A percentile compares a stretch with the other conserved stretches of the same genome.
Conservation (phyloP, 2,888 invertebrate genomes). For the Poecilus cupreus region DNA sequence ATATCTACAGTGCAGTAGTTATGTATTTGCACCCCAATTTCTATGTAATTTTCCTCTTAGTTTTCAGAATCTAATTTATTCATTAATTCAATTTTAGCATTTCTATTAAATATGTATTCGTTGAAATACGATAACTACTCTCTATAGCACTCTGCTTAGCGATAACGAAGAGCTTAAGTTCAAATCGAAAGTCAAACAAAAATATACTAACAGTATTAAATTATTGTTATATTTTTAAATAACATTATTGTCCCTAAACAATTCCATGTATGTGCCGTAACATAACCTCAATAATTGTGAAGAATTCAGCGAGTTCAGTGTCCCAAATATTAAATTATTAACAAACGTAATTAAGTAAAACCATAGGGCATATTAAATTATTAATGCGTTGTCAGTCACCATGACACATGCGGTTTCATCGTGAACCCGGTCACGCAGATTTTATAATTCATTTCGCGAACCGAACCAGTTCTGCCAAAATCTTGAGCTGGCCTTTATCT, state of each 20-base stretch:
- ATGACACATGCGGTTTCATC: neutral
- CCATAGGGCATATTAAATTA: neutral
- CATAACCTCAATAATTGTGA: neutral
- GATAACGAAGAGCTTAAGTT: neutral
- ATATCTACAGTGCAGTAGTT: conserved; percentile 30
- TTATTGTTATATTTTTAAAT: too few species aligned
- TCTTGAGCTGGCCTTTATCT: neutral
- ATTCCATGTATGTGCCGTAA: neutral
- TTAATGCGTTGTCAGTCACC: neutral
- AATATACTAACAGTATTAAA: too few species aligned
- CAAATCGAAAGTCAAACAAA: too few species aligned
- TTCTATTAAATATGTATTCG: conserved; percentile 36
- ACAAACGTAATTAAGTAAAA: neutral
- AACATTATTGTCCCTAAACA: too few species aligned
- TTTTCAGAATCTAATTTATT: conserved; percentile 56
- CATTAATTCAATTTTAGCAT: conserved; percentile 53
- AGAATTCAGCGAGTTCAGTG: neutral
- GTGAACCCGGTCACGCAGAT: conserved; percentile 7
- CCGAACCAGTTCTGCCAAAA: neutral
- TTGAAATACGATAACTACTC: conserved; percentile 44
- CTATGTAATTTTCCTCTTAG: conserved; percentile 45
- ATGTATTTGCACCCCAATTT: conserved; percentile 45
- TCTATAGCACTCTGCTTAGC: neutral
- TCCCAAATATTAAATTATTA: conserved; percentile 10
- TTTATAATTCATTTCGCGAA: neutral